Base-by-base conservation (phyloP, 1,140 invertebrate genomes). In the Camponotus vicinus region DNA sequence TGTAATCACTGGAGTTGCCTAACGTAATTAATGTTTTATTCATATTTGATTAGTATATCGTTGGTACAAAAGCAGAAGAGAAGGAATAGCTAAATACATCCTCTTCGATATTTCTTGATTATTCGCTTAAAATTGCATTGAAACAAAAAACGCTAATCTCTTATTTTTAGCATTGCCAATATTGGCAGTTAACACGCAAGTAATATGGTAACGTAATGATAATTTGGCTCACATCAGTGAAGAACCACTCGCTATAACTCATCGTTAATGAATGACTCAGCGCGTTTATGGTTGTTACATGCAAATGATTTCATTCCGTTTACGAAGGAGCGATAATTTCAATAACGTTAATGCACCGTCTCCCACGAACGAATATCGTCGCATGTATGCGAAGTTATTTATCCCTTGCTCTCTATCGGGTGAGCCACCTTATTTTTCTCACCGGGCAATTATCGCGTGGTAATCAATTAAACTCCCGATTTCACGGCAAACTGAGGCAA, bases 381-480 rank as follows among this genome's bases (percentile, higher is more conserved):
- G 32, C 32, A n/a, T 82, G 37, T 21, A 6, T 27, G 45, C 40
- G 4, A 55, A 42, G 63, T 59, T 79, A 66, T 67, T 79, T 85
- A 79, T n/a, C 13, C 11, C 21, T 52, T n/a, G 75, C 13, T 18
- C 13, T 18, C 55, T 67, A 79, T 85, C 40, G 76, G 49, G 66
- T 79, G 63, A 85, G 45, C 45, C 40, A 40, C 40, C 40, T 59
- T 67, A 79, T 57, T 67, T 79, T n/a, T 66, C 49, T 66, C 37
- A 40, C 32, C 18, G 49, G 9, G 83, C 37, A 85, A 85, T 85
- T 85, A 85, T 40, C 73, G 37, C 37, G 3, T 9, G 27, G 34
- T 66, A 78, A 85, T 85, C 83, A 79, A 85, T 85, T 85, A 79
- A 77, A 80, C 37, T 42, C 45, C 45, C 49, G 63, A 78, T 78